A percentile compares a stretch with the other conserved stretches of the same genome.
Conservation (phyloP, 2,113 vertebrate genomes). For the Aix galericulata region DNA sequence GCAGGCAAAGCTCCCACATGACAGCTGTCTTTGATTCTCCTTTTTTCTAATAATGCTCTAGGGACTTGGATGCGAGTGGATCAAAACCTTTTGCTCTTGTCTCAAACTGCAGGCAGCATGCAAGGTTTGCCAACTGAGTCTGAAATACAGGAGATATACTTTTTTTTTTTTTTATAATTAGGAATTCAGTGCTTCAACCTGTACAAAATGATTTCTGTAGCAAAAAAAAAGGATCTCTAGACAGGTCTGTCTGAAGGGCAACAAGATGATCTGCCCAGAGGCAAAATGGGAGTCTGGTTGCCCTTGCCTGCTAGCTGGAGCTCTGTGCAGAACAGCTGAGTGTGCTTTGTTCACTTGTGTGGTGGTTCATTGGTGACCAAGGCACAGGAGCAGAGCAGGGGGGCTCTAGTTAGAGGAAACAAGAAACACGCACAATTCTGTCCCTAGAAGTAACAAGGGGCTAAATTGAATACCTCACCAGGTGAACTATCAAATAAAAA, state of each 20-base stretch:
- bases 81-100: not conserved
- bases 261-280: not conserved
- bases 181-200: not conserved
- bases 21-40: not conserved
- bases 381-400: not conserved
- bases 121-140: not conserved
- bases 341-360: not conserved
- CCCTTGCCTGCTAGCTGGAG: not conserved
- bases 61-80: not conserved
- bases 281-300: not conserved
- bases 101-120: not conserved
- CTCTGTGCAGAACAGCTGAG: not conserved
- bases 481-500: not conserved
- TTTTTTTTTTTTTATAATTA: not conserved
- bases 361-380: not conserved
- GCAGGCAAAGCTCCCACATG: not conserved
- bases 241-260: not conserved
- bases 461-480: not conserved
- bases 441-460: not conserved
- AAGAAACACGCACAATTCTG: not conserved
- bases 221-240: not conserved
- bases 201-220: not conserved
- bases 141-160: not conserved
- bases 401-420: not conserved
- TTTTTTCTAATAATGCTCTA: not conserved